Evolutionary conservation across 30 jellyfish, hydroid and myxozoan genomes (phyloP), one percentile per base, ranked within the genome.

Genomic region (Turritopsis dohrnii): DNA sequence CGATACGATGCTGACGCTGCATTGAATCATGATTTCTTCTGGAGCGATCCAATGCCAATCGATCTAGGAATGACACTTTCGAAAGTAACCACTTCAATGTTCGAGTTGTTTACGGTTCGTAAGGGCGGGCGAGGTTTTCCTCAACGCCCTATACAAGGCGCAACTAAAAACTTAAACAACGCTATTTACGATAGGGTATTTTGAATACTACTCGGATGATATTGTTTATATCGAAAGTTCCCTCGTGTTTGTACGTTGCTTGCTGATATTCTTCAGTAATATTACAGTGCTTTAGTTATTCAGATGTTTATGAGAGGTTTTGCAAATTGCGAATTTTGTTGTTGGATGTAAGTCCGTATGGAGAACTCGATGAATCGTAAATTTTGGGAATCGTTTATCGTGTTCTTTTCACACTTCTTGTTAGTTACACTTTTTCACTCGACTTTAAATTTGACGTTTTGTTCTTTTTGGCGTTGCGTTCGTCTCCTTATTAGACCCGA

Each of bases 31-130:
- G 96, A 90, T 80, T 95, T 90, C 81, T 95, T 95, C 84, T 90
- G 97, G 99, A 88, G 94, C 16, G 99, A 94, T 73, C 99, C 99
- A 25, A 88, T 94, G 99, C 99, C 99, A 7, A 85, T 95, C 71
- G 99, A 94, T 66, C 69, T 94, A 76, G 73, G 90, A 8, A 75
- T 89, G 41, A 94, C 99, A 24, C 87, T 94, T 16, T 94, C 99
- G 28, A 77, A 91, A 52, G 69, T 94, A 28, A 90, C 91, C 28
- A 85, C 99, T 16, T 94, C 99, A n/a, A 94, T 94, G 99, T 94
- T 94, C 79, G 99, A 94, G 75, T 79, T 85, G 76, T 80, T 94
- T 80, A 86, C 96, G 27, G 93, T 96, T 18, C 96, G 96, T 24
- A 79, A 96, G 26, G 80, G 96, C 24, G 73, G 88, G 8, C 66